Evolutionary conservation across 2,888 invertebrate genomes (phyloP).

Genomic region (Hypercompe scribonia): DNA sequence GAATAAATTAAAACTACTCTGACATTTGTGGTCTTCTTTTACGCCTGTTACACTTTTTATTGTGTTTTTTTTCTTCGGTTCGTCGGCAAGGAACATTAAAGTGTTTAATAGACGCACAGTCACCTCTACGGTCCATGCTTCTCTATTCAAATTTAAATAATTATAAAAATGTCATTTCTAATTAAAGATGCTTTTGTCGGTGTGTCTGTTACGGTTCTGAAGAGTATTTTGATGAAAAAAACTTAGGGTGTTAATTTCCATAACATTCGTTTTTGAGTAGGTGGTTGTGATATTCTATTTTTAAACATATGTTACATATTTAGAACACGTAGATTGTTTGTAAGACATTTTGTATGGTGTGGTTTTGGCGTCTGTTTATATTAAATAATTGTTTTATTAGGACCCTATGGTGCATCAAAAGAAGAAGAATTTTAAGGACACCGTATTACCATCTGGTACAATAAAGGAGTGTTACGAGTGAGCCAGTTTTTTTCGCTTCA

Average conservation of each 20-base stretch:
- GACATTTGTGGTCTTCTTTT: constrained; percentile 69
- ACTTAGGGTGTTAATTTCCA: constrained; percentile 38
- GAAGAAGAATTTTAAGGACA: neutral
- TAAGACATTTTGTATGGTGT: neutral
- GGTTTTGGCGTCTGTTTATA: neutral
- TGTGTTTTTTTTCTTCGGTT: constrained; percentile 47
- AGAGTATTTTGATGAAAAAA: constrained; percentile 42
- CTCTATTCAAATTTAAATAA: constrained; percentile 65
- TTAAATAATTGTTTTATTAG: neutral
- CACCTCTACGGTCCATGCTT: constrained; percentile 53
- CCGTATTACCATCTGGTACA: neutral
- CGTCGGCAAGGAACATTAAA: constrained; percentile 52
- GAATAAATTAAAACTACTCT: constrained; percentile 71
- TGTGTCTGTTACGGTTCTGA: constrained; percentile 64
- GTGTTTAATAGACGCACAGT: constrained; percentile 61
- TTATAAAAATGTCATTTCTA: constrained; percentile 78
- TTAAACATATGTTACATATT: constrained; percentile 21
- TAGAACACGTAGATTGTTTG: constrained; percentile 10
- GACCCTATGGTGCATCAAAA: neutral
- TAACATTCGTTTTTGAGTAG: constrained; percentile 38
- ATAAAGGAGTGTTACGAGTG: neutral
- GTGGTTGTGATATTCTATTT: constrained; percentile 25
- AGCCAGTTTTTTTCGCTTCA: too few relatives aligned
- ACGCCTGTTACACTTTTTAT: constrained; percentile 54
- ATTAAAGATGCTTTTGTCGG: constrained; percentile 75